phyloP scores from a whole-genome alignment of 92 coral and sea anemone species.

The Plumapathes pennacea region DNA sequence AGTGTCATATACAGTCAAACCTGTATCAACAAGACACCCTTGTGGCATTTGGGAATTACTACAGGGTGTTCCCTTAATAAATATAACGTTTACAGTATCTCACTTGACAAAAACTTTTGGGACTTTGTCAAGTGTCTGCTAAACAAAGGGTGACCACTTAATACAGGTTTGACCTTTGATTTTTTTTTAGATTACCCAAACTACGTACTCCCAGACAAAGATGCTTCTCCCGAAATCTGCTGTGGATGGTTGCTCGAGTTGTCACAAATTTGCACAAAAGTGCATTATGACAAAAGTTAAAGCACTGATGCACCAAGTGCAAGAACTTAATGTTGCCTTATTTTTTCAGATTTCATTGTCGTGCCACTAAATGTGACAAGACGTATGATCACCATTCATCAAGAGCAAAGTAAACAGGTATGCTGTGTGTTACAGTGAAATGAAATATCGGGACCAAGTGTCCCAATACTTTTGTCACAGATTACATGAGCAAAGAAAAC shows the following conservation, averaged over 20 bases:
- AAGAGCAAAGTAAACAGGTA: slow-evolving; percentile 44
- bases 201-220: slow-evolving; percentile 27
- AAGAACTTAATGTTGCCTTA: slow-evolving; percentile 12
- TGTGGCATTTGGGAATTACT: no score
- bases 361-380: slow-evolving; percentile 28
- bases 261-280: slow-evolving; percentile 25
- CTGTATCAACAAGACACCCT: no score
- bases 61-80: no score
- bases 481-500: neutral
- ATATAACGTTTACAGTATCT: no score
- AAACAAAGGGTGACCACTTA: no score
- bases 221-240: slow-evolving; percentile 33
- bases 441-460: no score
- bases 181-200: slow-evolving; percentile 19
- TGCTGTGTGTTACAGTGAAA: no score
- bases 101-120: no score
- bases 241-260: slow-evolving; percentile 41
- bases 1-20: no score
- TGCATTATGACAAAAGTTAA: slow-evolving; percentile 28
- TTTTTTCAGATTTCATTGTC: slow-evolving; percentile 19
- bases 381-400: slow-evolving; percentile 25
- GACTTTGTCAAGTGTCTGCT: no score
- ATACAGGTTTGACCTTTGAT: no score
- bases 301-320: slow-evolving; percentile 47
- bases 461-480: neutral